Evolutionary conservation across 2,888 invertebrate genomes (phyloP), one percentile per base, ranked within the genome.

Genomic region (Pantelozetes paolii): DNA sequence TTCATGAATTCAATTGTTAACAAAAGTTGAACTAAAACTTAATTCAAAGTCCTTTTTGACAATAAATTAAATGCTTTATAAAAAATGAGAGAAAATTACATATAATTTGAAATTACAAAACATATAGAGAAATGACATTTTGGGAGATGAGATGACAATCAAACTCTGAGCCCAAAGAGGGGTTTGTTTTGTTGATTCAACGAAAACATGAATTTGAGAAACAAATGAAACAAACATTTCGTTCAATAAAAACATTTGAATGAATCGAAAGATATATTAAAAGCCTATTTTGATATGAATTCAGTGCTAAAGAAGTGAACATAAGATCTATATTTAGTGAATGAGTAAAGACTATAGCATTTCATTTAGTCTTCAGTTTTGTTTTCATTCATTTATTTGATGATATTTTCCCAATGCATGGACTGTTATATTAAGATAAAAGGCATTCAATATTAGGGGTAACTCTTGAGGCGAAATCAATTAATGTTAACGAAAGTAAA

Each of bases 201-300:
- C 13, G 45, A 50, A 50, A 50, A 50, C 18, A 20, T n/a, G 28
- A 28, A 9, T 36, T 36, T 36, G 13, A 28, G 13, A 28, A 15
- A 28, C 57, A 57, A 57, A 57, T 23, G 13, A 57, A 28, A 23
- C 57, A 57, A 57, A 57, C 57, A 36, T 36, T 36, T 36, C n/a
- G 9, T 36, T 36, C 36, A 8, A 36, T 36, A 48, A 48, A 48
- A 48, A 48, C 48, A 48, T 48, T 48, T 48, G 8, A 9, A 5
- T 48, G 48, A 48, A 48, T 48, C 15, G 8, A 6, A 5, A 15
- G 15, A 9, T 20, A 15, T 20, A 48, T 48, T 48, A 48, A 48
- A 48, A n/a, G 48, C n/a, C 15, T 48, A 48, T 48, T 48, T 48
- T 48, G 15, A 11, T 15, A 9, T 36, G 48, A 48, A 9, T 48